These are phyloP conservation scores for Rhogogaster chlorosoma DNA, from an alignment of 2,888 invertebrate species.

Conservation along the genomic window DNA sequence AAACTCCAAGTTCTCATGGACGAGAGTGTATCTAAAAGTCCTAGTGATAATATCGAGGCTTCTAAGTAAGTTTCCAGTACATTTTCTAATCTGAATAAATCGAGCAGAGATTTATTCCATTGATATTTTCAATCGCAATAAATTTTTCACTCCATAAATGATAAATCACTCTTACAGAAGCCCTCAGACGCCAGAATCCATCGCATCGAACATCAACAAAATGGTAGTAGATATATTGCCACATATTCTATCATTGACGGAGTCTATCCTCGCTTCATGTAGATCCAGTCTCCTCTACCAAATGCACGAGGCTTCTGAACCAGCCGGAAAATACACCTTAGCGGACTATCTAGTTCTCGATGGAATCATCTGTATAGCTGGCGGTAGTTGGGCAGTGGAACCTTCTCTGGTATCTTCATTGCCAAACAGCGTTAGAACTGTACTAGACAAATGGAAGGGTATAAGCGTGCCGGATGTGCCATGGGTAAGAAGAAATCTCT, in stretches of 20 bases:
- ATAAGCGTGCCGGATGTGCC: constrained; percentile 81
- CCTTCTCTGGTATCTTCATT: constrained; percentile 79
- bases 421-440: constrained; percentile 80
- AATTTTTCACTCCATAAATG: neutral
- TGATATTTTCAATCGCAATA: constrained; percentile 32
- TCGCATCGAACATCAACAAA: constrained; percentile 66
- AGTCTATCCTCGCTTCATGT: constrained; percentile 80
- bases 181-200: constrained; percentile 65
- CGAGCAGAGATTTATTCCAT: neutral
- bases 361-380: constrained; percentile 73
- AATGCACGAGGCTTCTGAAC: constrained; percentile 75
- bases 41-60: constrained; percentile 71
- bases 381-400: constrained; percentile 78
- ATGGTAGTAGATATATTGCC: constrained; percentile 83
- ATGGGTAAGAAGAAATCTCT: constrained; percentile 78
- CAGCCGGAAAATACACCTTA: constrained; percentile 76
- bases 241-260: constrained; percentile 83
- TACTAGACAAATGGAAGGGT: constrained; percentile 83
- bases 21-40: constrained; percentile 75
- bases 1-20: constrained; percentile 85
- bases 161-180: constrained; percentile 46
- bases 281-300: constrained; percentile 78
- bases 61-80: constrained; percentile 72
- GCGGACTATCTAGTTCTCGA: constrained; percentile 78
- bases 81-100: neutral